phyloP scores from a whole-genome alignment of 2,797 vertebrate genomes.

The Rhincodon typus region DNA sequence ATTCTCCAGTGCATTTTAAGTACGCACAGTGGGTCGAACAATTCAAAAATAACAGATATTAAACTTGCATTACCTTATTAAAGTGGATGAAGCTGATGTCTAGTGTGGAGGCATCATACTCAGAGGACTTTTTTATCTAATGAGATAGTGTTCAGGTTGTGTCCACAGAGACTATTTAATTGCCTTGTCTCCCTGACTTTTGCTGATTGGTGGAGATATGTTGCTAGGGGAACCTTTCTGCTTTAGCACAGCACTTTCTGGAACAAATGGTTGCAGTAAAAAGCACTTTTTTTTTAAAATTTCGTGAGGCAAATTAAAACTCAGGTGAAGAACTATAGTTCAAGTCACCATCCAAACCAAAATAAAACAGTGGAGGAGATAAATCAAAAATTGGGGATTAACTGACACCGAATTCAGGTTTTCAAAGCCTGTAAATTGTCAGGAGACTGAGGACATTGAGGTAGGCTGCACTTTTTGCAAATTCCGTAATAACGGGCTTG shows the following conservation, averaged over 20 bases:
- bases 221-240: background rate
- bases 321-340: background rate
- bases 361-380: background rate
- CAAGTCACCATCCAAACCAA: background rate
- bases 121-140: background rate
- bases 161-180: background rate
- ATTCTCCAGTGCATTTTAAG: background rate
- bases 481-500: background rate
- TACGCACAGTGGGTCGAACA: background rate
- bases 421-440: background rate
- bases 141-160: conserved; percentile 14
- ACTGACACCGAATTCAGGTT: background rate
- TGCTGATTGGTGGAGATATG: background rate
- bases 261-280: background rate
- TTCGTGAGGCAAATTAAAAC: background rate
- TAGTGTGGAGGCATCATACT: background rate
- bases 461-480: background rate
- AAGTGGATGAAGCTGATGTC: background rate
- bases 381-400: background rate
- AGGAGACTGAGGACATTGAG: background rate
- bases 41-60: background rate
- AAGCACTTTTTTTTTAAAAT: background rate
- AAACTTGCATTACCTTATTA: background rate
- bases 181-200: background rate
- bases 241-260: background rate